Evolutionary conservation across 1,140 invertebrate species (phyloP).

Genomic region (Leucophenga varia): DNA sequence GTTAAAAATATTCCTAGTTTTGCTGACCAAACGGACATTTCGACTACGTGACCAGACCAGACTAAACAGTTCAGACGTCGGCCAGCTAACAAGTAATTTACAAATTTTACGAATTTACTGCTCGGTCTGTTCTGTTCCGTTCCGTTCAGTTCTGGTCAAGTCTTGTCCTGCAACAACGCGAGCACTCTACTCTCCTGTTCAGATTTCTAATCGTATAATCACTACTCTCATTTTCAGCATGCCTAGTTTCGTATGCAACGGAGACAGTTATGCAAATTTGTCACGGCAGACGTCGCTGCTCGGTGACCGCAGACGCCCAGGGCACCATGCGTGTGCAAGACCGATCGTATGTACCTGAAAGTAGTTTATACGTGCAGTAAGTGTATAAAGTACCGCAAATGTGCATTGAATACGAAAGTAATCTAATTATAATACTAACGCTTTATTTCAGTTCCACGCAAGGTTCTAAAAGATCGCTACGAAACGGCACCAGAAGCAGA

Average conservation of each 20-base stretch:
- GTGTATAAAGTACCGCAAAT: constrained; percentile 57
- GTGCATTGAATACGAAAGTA: too few species aligned
- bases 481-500: constrained; percentile 72
- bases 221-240: constrained; percentile 63
- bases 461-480: constrained; percentile 76
- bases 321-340: constrained; percentile 80
- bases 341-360: constrained; percentile 82
- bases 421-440: too few species aligned
- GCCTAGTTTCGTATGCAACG: constrained; percentile 80
- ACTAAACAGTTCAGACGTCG: background rate
- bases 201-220: background rate
- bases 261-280: constrained; percentile 86
- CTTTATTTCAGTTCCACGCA: constrained; percentile 71
- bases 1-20: too few species aligned
- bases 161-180: too few species aligned
- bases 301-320: constrained; percentile 75
- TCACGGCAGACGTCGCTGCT: constrained; percentile 82
- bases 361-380: constrained; percentile 92
- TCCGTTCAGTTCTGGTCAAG: too few species aligned
- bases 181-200: too few species aligned
- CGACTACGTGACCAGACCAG: background rate
- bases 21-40: too few species aligned
- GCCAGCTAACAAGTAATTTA: background rate
- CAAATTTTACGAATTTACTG: too few species aligned
- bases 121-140: background rate